Evolutionary conservation across 2,888 invertebrate species (phyloP).

Genomic region (Artemia sp.): DNA sequence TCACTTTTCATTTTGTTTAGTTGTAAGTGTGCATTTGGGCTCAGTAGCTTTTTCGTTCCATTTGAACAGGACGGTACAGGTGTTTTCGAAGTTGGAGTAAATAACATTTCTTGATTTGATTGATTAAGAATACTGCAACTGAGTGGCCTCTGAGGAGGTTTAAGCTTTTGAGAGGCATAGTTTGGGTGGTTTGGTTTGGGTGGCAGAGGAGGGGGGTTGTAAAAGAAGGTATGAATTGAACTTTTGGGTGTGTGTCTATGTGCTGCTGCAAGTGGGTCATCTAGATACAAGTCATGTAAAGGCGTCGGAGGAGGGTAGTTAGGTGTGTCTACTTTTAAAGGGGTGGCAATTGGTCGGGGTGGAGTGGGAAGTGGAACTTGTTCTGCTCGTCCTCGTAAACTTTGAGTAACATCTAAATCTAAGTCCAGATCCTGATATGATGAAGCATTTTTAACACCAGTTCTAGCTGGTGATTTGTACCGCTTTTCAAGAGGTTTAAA

Average conservation of each 20-base stretch:
- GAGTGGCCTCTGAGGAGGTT: not conserved
- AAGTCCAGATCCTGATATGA: not conserved
- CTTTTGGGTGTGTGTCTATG: not conserved
- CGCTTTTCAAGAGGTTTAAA: not conserved
- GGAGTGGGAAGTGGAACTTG: not conserved
- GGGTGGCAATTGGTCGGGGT: not conserved
- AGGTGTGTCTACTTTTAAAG: not conserved
- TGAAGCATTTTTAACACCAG: not conserved
- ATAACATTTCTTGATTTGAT: not conserved
- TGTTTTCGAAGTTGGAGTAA: not conserved
- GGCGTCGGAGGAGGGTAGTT: slow-evolving; percentile 12
- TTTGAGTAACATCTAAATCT: slow-evolving; percentile 10
- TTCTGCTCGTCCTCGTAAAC: not conserved
- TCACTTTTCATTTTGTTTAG: not conserved
- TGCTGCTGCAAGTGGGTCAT: not conserved
- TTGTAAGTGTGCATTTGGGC: not conserved
- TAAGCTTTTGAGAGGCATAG: not conserved
- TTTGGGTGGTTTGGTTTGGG: slow-evolving; percentile 10
- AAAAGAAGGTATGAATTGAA: not conserved
- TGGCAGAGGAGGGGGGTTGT: slow-evolving; percentile 2
- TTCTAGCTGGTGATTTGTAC: slow-evolving; percentile 2
- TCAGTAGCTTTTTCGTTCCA: slow-evolving; percentile 6
- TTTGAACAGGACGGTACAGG: not conserved
- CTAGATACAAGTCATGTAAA: not conserved
- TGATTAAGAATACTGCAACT: slow-evolving; percentile 5